phyloP scores from a whole-genome alignment of 2,113 vertebrate species.

The Myotis davidii region DNA sequence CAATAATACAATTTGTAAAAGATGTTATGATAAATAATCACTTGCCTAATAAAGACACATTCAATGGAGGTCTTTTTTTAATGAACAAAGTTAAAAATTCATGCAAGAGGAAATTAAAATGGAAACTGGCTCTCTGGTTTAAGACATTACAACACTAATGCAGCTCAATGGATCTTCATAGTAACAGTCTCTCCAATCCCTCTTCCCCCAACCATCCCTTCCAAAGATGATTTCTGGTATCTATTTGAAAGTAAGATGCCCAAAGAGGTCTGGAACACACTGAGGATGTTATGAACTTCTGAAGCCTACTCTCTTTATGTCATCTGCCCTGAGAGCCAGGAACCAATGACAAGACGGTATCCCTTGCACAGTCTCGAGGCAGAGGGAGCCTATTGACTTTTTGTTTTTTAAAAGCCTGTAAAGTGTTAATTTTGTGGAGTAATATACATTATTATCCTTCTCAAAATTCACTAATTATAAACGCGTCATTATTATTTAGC shows the following conservation, averaged over 20 bases:
- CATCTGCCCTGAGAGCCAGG: background rate
- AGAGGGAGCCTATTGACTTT: background rate
- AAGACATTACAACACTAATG: background rate
- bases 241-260: background rate
- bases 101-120: background rate
- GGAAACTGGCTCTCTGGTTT: background rate
- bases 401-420: background rate
- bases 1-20: slow-evolving; percentile 19
- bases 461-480: background rate
- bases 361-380: background rate
- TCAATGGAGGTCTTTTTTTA: background rate
- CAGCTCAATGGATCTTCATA: background rate
- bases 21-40: background rate
- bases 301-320: background rate
- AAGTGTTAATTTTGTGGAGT: background rate
- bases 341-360: background rate
- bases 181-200: background rate
- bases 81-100: slow-evolving; percentile 10
- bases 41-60: background rate
- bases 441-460: background rate
- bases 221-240: background rate
- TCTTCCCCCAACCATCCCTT: no score
- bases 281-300: background rate
- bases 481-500: background rate
- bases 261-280: background rate